Evolutionary conservation across 2,797 vertebrate species (phyloP).

Genomic region (Tarsius wallacei): DNA sequence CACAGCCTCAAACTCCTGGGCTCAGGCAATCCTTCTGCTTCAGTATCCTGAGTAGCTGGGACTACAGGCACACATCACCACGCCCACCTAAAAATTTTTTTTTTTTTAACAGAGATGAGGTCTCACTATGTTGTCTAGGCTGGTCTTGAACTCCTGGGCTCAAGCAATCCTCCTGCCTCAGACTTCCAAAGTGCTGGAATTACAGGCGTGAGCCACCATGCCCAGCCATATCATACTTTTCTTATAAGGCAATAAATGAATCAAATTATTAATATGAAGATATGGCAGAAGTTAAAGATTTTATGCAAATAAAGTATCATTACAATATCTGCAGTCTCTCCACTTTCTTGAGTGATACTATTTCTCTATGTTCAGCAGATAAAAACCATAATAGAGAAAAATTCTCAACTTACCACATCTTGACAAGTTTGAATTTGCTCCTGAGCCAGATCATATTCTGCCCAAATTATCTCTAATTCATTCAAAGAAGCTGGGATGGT

Average conservation of each 20-base stretch:
- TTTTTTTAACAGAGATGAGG: no score
- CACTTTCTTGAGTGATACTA: conserved; percentile 47
- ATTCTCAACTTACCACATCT: conserved; percentile 85
- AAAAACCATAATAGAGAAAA: conserved; percentile 25
- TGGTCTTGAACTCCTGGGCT: no score
- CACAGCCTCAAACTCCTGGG: no score
- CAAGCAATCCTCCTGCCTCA: no score
- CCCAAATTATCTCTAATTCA: conserved; percentile 89
- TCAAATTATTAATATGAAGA: conserved; percentile 33
- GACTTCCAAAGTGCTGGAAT: no score
- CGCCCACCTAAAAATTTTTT: no score
- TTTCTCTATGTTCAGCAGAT: conserved; percentile 26
- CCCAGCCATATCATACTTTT: conserved; percentile 25
- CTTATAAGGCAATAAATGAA: conserved; percentile 43
- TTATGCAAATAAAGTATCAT: conserved; percentile 40
- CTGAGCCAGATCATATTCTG: conserved; percentile 89
- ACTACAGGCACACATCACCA: no score
- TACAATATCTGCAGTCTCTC: neutral
- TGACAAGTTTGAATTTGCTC: conserved; percentile 88
- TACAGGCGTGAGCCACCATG: neutral
- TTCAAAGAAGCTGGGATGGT: conserved; percentile 85
- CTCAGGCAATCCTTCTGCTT: no score
- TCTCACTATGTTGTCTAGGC: no score
- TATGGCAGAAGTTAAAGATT: conserved; percentile 28
- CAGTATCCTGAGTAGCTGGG: no score